These are phyloP conservation scores for Mergus octosetaceus DNA, from an alignment of 2,797 vertebrate genomes.

Conservation along the genomic window DNA sequence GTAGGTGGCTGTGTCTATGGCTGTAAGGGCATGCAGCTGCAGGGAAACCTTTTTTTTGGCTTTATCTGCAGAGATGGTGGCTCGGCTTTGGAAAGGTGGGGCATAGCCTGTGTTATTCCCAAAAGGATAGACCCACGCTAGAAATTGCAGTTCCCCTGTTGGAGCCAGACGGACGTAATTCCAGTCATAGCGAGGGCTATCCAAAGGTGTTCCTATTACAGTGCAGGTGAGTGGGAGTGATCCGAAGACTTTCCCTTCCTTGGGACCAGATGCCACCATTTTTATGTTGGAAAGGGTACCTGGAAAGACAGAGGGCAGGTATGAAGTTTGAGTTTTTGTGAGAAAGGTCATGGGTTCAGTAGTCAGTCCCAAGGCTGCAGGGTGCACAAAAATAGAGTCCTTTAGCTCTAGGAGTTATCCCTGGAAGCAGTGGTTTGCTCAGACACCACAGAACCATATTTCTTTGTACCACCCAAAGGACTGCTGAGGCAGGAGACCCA, in stretches of 20 bases:
- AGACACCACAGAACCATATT: not conserved
- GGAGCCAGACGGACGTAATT: not conserved
- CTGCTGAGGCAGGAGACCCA: not conserved
- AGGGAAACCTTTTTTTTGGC: not conserved
- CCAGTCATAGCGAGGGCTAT: not conserved
- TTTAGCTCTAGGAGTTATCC: not conserved
- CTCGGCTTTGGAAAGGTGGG: not conserved
- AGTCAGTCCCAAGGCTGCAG: not conserved
- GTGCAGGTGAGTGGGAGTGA: not conserved
- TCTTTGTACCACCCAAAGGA: not conserved
- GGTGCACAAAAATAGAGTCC: not conserved
- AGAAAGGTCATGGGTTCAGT: not conserved
- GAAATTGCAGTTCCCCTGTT: not conserved
- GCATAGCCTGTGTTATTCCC: conserved; percentile 24
- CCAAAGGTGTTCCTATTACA: not conserved
- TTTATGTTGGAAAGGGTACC: not conserved
- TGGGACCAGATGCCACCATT: conserved; percentile 14
- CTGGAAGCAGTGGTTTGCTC: not conserved
- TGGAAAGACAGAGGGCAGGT: not conserved
- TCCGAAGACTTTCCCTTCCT: not conserved
- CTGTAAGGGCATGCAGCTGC: not conserved
- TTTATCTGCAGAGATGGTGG: conserved; percentile 9
- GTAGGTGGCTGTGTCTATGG: not conserved
- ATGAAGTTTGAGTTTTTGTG: not conserved
- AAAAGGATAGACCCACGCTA: conserved; percentile 42